These are phyloP conservation scores for Microctonus aethiopoides DNA, from an alignment of 2,888 invertebrate genomes.

Conservation along the genomic window DNA sequence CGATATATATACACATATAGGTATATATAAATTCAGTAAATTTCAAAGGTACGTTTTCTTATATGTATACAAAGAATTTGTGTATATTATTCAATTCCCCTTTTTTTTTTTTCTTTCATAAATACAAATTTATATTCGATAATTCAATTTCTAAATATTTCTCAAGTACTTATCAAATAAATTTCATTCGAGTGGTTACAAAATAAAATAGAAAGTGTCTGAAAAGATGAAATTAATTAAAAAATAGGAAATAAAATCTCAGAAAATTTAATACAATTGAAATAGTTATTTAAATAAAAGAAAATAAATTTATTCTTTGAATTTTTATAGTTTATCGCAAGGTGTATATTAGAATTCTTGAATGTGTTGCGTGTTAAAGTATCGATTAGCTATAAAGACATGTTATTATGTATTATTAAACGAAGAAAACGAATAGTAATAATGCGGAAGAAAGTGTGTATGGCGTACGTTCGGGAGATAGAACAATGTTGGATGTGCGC, in stretches of 20 bases:
- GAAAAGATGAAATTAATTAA: too few relatives aligned
- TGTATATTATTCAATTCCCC: not conserved
- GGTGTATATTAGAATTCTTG: not conserved
- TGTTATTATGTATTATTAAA: not conserved
- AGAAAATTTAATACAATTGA: too few relatives aligned
- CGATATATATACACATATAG: too few relatives aligned
- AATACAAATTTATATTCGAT: not conserved
- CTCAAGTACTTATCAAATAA: not conserved
- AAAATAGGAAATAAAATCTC: too few relatives aligned
- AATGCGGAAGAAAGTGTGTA: not conserved
- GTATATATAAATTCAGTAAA: too few relatives aligned
- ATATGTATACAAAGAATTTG: too few relatives aligned
- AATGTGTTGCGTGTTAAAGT: not conserved
- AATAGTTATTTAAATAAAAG: too few relatives aligned
- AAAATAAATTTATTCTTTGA: not conserved
- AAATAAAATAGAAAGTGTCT: not conserved
- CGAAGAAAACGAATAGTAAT: not conserved
- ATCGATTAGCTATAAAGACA: not conserved
- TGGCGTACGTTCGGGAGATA: too few relatives aligned
- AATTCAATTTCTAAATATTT: not conserved
- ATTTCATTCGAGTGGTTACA: not conserved
- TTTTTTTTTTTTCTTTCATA: too few relatives aligned
- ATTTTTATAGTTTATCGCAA: too few relatives aligned
- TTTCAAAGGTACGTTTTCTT: not conserved
- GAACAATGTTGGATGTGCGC: slow-evolving; percentile 31